Evolutionary conservation across 2,888 invertebrate species (phyloP).

Genomic region (Sinodicranocentrus sp.): DNA sequence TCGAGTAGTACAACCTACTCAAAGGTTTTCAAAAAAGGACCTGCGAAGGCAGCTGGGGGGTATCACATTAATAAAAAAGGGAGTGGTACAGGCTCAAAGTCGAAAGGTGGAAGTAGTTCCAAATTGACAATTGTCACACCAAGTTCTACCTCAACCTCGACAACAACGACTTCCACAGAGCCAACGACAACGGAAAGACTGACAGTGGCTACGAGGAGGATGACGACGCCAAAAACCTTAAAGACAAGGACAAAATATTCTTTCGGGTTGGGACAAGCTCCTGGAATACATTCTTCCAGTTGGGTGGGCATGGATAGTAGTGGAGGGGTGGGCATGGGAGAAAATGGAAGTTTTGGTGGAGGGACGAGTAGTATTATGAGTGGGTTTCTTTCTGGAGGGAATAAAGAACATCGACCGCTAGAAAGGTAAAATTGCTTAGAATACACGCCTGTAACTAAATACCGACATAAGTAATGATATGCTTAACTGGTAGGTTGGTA

Average conservation of each 20-base stretch:
- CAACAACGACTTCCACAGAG: conserved; percentile 29
- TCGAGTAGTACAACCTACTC: conserved; percentile 38
- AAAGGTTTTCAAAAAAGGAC: conserved; percentile 60
- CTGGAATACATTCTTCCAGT: conserved; percentile 52
- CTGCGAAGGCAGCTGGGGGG: conserved; percentile 20
- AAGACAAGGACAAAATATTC: conserved; percentile 43
- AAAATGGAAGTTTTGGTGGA: not conserved
- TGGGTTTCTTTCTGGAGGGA: conserved; percentile 36
- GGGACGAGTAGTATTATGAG: not conserved
- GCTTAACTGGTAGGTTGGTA: not conserved
- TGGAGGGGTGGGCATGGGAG: conserved; percentile 19
- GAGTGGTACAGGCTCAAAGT: not conserved
- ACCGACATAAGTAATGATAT: not conserved
- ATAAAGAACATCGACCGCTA: conserved; percentile 48
- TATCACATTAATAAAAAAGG: conserved; percentile 10
- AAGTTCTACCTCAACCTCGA: conserved; percentile 8
- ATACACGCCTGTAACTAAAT: not conserved
- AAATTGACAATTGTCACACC: conserved; percentile 57
- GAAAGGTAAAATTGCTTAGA: too few relatives aligned
- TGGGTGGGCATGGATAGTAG: conserved; percentile 61
- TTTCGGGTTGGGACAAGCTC: conserved; percentile 53
- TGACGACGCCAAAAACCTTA: conserved; percentile 5
- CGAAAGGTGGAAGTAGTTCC: conserved; percentile 11
- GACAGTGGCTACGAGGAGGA: conserved; percentile 21
- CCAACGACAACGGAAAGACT: conserved; percentile 54